A percentile compares a stretch with the other conserved stretches of the same genome.
Conservation (phyloP, 2,888 invertebrate species). For the Erebia epiphron region DNA sequence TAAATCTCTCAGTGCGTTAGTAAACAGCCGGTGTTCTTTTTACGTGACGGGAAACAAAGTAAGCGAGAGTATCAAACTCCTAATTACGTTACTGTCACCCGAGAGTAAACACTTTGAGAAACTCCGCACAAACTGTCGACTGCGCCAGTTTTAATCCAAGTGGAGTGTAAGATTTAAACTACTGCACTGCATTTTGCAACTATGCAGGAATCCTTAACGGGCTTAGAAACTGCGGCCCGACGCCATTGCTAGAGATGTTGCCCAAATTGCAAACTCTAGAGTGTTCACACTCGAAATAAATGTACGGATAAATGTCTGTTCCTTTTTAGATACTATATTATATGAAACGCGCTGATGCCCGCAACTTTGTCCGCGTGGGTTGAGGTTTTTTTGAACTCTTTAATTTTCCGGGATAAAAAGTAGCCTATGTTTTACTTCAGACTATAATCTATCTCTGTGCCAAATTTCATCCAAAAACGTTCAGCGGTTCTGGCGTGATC, state of each 20-base stretch:
- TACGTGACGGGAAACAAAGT: too few relatives aligned
- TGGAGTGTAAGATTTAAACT: conserved; percentile 8
- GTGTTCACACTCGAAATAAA: neutral
- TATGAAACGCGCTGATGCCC: neutral
- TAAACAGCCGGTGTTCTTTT: too few relatives aligned
- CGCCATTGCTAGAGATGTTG: neutral
- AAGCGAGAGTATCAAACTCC: neutral
- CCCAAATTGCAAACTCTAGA: conserved; percentile 4
- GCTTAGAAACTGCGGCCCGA: conserved; percentile 4
- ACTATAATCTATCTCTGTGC: too few relatives aligned
- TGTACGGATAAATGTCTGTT: neutral
- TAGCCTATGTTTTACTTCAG: too few relatives aligned
- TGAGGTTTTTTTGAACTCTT: too few relatives aligned
- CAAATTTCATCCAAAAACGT: too few relatives aligned
- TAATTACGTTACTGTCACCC: neutral
- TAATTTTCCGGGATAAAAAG: too few relatives aligned
- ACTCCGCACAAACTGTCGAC: conserved; percentile 1
- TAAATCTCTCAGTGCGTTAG: too few relatives aligned
- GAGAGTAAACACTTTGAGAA: neutral
- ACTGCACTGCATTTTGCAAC: conserved; percentile 9
- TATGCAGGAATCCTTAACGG: conserved; percentile 10
- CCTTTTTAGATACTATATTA: neutral
- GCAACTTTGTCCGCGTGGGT: neutral
- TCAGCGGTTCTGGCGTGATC: too few relatives aligned
- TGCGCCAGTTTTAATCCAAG: conserved; percentile 8